These are phyloP conservation scores for Otis tarda DNA, from an alignment of 2,113 vertebrate species.

Conservation along the genomic window DNA sequence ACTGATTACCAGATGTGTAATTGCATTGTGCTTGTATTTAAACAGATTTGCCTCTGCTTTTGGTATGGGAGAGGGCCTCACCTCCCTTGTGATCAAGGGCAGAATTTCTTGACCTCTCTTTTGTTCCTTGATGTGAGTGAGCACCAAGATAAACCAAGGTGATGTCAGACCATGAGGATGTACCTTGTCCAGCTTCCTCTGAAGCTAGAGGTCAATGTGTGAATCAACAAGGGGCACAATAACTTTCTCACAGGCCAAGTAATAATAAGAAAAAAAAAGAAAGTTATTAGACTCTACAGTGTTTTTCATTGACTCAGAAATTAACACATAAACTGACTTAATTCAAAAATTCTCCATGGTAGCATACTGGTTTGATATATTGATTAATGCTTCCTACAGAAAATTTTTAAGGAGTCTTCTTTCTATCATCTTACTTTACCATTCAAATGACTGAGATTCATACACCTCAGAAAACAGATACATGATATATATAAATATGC, in stretches of 20 bases:
- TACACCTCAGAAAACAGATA: neutral
- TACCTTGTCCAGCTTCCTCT: neutral
- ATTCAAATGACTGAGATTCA: neutral
- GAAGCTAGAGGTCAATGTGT: neutral
- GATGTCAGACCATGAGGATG: neutral
- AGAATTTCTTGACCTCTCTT: conserved; percentile 4
- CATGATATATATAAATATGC: neutral
- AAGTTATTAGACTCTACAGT: neutral
- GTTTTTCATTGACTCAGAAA: neutral
- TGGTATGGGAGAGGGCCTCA: neutral
- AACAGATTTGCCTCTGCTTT: conserved; percentile 41
- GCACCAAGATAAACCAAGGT: neutral
- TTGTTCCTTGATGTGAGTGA: neutral
- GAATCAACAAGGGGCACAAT: neutral
- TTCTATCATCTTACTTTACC: neutral
- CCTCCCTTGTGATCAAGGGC: neutral
- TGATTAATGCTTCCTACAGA: neutral
- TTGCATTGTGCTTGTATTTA: conserved; percentile 54
- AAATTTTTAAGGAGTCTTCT: neutral
- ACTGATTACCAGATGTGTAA: conserved; percentile 63
- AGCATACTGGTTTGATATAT: neutral
- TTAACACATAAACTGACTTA: neutral
- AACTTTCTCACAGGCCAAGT: neutral
- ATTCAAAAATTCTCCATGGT: neutral
- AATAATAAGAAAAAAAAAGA: neutral